Conservation (phyloP, 2,113 vertebrate species). For the Artemisiospiza belli region DNA sequence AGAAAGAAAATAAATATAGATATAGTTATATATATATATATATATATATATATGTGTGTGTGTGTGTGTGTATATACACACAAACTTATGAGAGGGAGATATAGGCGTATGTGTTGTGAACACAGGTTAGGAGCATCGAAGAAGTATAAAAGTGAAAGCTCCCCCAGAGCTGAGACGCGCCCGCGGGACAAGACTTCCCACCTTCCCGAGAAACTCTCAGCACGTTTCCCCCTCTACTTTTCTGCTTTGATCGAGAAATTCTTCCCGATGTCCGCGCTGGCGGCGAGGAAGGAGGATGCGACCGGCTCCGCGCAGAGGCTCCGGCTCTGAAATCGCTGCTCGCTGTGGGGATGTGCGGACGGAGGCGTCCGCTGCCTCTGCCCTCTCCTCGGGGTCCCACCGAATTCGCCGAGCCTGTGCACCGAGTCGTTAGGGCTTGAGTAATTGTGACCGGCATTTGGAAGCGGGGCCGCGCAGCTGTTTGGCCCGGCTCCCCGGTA, state of each 20-base stretch:
- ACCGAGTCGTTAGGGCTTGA: slow-evolving; percentile 44
- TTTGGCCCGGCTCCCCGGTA: slow-evolving; percentile 58
- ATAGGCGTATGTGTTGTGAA: neutral
- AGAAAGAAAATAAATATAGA: neutral
- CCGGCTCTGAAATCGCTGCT: neutral
- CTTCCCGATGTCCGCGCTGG: neutral
- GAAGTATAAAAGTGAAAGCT: neutral
- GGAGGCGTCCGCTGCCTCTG: neutral
- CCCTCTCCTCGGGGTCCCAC: neutral
- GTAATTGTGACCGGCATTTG: slow-evolving; percentile 57
- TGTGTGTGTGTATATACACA: neutral
- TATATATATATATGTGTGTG: neutral
- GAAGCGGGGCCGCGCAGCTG: slow-evolving; percentile 59
- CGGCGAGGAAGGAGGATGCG: neutral
- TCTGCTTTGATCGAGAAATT: neutral
- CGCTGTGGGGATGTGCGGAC: neutral
- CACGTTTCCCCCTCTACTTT: neutral
- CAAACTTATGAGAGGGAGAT: neutral
- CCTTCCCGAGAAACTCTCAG: neutral
- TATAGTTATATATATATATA: neutral
- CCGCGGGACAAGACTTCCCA: neutral
- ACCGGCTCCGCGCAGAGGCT: neutral
- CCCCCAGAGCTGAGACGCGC: neutral
- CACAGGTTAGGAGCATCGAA: neutral
- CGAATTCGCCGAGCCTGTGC: neutral